Percentiles rank a stretch among this genome's conserved stretches.
phyloP scores from a whole-genome alignment of 92 coral and sea anemone species.

The Parazoanthus darwini region DNA sequence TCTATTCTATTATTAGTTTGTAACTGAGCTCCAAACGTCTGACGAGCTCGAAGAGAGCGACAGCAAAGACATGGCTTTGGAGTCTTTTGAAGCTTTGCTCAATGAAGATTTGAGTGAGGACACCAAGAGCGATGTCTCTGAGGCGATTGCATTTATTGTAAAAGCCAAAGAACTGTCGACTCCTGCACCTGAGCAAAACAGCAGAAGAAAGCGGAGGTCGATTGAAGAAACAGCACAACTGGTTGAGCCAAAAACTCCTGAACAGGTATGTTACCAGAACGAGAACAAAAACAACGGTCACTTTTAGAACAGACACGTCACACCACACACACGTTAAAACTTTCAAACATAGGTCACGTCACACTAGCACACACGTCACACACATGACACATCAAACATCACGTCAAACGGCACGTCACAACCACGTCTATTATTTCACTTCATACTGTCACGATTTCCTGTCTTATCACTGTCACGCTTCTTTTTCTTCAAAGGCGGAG shows the following conservation, averaged over 20 bases:
- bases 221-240: not conserved
- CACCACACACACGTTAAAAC: too few relatives aligned
- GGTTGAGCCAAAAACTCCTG: constrained; percentile 15
- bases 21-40: not conserved
- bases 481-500: constrained; percentile 57
- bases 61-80: not conserved
- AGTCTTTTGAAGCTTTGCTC: not conserved
- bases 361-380: too few relatives aligned
- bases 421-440: not conserved
- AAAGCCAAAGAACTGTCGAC: not conserved
- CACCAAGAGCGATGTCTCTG: constrained; percentile 7
- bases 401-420: not conserved
- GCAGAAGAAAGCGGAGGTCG: not conserved
- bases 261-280: not conserved
- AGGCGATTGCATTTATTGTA: not conserved
- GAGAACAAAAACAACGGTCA: too few relatives aligned
- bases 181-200: not conserved
- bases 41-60: constrained; percentile 13
- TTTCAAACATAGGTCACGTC: too few relatives aligned
- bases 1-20: not conserved
- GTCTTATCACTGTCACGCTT: not conserved
- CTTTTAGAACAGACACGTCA: too few relatives aligned
- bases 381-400: too few relatives aligned
- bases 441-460: not conserved
- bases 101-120: not conserved